Base-by-base conservation (phyloP, 2,113 vertebrate genomes). In the Uria aalge region DNA sequence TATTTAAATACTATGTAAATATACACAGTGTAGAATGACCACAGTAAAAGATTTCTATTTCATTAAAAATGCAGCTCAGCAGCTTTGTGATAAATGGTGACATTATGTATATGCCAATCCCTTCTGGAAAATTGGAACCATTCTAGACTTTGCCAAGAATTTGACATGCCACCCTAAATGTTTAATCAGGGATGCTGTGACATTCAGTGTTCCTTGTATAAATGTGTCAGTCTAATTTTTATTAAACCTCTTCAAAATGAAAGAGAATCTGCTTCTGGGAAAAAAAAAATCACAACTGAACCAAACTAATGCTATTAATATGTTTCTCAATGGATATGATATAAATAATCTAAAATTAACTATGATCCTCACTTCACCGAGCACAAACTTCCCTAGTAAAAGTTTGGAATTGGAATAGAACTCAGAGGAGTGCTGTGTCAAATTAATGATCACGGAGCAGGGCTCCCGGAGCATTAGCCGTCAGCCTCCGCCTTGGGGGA, bases 321-420 rank as follows among this genome's bases (percentile, higher is more conserved):
- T 29, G 4, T 96, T 94, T 88, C 80, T 95, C 85, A 73, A 41
- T 78, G 63, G 88, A 22, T 79, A 69, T 27, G 43, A 45, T 45
- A 80, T 79, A 97, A 96, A 94, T 95, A 85, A 96, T 94, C 59
- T 93, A 60, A 93, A 93, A 55, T 87, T 93, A 96, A 56, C 75
- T 48, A 32, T 60, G 62, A 91, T 76, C 24, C 50, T 88, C 64
- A 89, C 68, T 93, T 78, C 83, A 88, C 48, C 81, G 69, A 64
- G n/a, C 81, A 78, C 56, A 92, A 86, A 88, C 62, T 90, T 86
- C 30, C 34, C 41, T 57, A 59, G 60, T 85, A 88, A 96, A 96
- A 95, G 62, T 88, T 96, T 95, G 72, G 94, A 93, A 80, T 78
- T 88, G 67, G 32, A 97, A 91, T 64, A 83, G 92, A 97, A 87